These are phyloP conservation scores for Cremastinae sp. DNA, from an alignment of 2,888 invertebrate species.

Conservation along the genomic window DNA sequence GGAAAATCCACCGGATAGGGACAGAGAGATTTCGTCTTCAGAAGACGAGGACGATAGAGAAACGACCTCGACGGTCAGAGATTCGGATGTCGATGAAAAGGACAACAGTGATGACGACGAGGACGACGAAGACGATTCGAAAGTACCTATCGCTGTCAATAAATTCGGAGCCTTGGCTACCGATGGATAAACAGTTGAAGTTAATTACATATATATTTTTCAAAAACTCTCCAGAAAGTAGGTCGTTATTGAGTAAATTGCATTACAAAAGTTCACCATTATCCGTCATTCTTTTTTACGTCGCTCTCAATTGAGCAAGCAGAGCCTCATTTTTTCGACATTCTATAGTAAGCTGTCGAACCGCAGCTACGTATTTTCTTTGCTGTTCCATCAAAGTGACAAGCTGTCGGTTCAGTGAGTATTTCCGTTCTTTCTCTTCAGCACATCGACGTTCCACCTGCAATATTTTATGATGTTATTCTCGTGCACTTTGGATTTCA, in stretches of 20 bases:
- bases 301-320: conserved; percentile 77
- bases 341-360: conserved; percentile 88
- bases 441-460: conserved; percentile 82
- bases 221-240: conserved; percentile 11
- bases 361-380: conserved; percentile 88
- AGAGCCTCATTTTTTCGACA: conserved; percentile 86
- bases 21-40: conserved; percentile 65
- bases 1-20: conserved; percentile 63
- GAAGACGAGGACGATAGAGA: conserved; percentile 72
- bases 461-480: conserved; percentile 1
- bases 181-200: conserved; percentile 60
- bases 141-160: conserved; percentile 77
- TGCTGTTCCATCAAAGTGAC: conserved; percentile 86
- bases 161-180: conserved; percentile 80
- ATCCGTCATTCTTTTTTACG: conserved; percentile 59
- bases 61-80: conserved; percentile 23
- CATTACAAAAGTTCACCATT: conserved; percentile 21
- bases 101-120: conserved; percentile 66
- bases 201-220: conserved; percentile 11
- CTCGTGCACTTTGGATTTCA: background rate
- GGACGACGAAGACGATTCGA: conserved; percentile 67
- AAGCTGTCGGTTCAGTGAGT: conserved; percentile 84
- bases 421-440: conserved; percentile 86
- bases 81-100: conserved; percentile 50
- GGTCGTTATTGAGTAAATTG: conserved; percentile 24